Evolutionary conservation across 2,888 invertebrate genomes (phyloP).

Genomic region (Catocala nupta): DNA sequence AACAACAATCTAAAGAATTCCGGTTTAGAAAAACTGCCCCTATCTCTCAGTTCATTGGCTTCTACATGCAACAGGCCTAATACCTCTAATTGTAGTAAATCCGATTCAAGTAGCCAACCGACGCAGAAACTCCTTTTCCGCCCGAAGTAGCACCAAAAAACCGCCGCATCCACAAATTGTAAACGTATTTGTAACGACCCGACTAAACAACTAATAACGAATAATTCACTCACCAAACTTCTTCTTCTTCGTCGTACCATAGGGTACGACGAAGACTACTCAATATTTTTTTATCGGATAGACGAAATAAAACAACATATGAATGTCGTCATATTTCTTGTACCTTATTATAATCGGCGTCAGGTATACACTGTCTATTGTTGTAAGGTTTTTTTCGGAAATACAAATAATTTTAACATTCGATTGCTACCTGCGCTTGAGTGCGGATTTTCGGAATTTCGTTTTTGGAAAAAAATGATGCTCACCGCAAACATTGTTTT

Average conservation of each 20-base stretch:
- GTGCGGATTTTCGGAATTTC: constrained; percentile 82
- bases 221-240: constrained; percentile 77
- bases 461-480: constrained; percentile 80
- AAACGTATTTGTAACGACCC: constrained; percentile 74
- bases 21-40: constrained; percentile 48
- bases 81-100: constrained; percentile 79
- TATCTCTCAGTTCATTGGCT: constrained; percentile 50
- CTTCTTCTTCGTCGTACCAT: too few relatives aligned
- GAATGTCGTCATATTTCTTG: constrained; percentile 82
- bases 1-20: constrained; percentile 33
- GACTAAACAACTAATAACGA: constrained; percentile 73
- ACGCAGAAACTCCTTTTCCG: constrained; percentile 78
- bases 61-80: constrained; percentile 62
- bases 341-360: constrained; percentile 83
- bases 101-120: constrained; percentile 74
- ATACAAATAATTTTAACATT: constrained; percentile 83
- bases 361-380: constrained; percentile 83
- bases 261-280: constrained; percentile 49
- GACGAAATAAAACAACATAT: constrained; percentile 74
- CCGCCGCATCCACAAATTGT: constrained; percentile 69
- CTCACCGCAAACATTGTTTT: constrained; percentile 87
- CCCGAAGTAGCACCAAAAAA: constrained; percentile 67
- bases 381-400: constrained; percentile 78
- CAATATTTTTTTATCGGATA: constrained; percentile 49
- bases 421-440: constrained; percentile 83